Evolutionary conservation across 2,113 vertebrate species (phyloP), one percentile per base, ranked within the genome.

Genomic region (Rhabdomys dilectus): DNA sequence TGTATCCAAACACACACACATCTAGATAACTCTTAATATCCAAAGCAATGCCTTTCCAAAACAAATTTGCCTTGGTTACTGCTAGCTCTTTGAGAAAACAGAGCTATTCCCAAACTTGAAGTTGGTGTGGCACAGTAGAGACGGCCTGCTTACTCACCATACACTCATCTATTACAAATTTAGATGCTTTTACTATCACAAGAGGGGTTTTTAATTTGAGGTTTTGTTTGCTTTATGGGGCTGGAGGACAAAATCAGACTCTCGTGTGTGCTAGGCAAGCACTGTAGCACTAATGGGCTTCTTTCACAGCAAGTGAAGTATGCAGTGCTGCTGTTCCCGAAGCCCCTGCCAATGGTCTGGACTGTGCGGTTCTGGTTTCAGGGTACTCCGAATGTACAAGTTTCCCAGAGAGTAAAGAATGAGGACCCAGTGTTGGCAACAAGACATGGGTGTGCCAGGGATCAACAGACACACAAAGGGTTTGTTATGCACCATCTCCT

Each of bases 1-100:
- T 1, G 53, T 0, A 56, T 21, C 24, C 10, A 5, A 84, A 73
- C 60, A 64, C 0, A 0, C 0, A 0, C 36, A 17, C 3, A 24
- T 86, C 76, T 84, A 45, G 56, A 42, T 51, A 31, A 70, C 72
- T 75, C 26, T 93, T 68, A 85, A 53, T 34, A 48, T 13, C 45
- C 72, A 85, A 94, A 86, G 51, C 17, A 91, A 26, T 29, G 31
- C 29, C 34, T 56, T 80, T 26, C 39, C 48, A 56, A 73, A 73
- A 11, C 72, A 73, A 24, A 42, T 45, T 5, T 81, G 21, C 80
- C 72, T 60, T 92, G 87, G n/a, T 87, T 82, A 80, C 13, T 90
- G 39, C 76, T 81, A 86, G 21, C 24, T 89, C 8, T 84, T 15
- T 48, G 42, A 93, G 77, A 31, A 96, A 91, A 88, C 12, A 24